Conservation (phyloP, 1,140 invertebrate species). For the Procambarus clarkii region DNA sequence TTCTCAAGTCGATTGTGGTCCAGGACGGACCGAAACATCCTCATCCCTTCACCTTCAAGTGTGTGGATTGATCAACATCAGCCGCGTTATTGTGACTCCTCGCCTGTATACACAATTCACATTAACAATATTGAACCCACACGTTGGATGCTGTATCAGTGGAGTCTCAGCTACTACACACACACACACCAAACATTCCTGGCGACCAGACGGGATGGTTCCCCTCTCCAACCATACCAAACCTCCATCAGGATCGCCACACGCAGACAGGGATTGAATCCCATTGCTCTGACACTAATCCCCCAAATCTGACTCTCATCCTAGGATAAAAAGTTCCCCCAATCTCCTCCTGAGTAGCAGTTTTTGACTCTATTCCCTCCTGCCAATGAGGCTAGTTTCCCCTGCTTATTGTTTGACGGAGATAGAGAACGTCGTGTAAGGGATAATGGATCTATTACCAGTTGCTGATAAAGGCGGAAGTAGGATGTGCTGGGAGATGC, state of each 20-base stretch:
- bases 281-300: conserved; percentile 53
- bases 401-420: neutral
- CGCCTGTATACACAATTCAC: too few species aligned
- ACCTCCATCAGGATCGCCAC: conserved; percentile 19
- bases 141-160: neutral
- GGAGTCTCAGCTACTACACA: neutral
- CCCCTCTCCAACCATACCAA: neutral
- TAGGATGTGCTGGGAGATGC: neutral
- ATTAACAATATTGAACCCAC: too few species aligned
- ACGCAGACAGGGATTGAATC: conserved; percentile 37
- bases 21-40: too few species aligned
- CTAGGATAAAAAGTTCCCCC: conserved; percentile 41
- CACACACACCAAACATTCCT: neutral
- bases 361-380: neutral
- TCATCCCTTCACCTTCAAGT: too few species aligned
- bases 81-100: too few species aligned
- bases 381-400: neutral
- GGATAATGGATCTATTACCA: neutral
- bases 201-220: neutral
- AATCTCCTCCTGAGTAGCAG: neutral
- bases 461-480: neutral
- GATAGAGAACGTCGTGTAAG: neutral
- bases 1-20: too few species aligned
- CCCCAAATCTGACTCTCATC: conserved; percentile 56
- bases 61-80: too few species aligned